phyloP scores from a whole-genome alignment of 1,140 invertebrate species.

The Pseudachorutes palmiensis region DNA sequence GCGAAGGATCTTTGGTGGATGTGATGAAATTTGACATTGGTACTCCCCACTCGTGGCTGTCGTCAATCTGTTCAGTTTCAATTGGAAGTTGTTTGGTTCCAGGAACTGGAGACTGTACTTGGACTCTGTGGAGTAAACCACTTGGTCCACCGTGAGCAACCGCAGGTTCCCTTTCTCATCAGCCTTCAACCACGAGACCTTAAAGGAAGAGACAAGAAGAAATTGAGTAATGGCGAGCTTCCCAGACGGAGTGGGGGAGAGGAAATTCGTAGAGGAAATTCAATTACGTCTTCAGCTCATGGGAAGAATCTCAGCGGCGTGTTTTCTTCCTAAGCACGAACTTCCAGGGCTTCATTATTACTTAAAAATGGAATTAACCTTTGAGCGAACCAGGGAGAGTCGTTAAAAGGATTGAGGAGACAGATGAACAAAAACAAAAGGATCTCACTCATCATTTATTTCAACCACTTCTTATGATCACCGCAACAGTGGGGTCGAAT shows the following conservation, averaged over 20 bases:
- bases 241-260: background rate
- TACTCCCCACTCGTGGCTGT: conserved; percentile 63
- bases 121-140: conserved; percentile 66
- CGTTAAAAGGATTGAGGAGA: too few species aligned
- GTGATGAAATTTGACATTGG: conserved; percentile 69
- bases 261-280: too few species aligned
- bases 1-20: conserved; percentile 62
- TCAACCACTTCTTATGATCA: too few species aligned
- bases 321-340: background rate
- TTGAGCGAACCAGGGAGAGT: too few species aligned
- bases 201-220: conserved; percentile 1
- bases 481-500: too few species aligned
- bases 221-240: background rate
- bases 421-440: too few species aligned
- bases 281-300: too few species aligned
- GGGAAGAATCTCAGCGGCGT: background rate
- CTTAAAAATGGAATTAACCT: too few species aligned
- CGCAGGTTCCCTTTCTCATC: conserved; percentile 29
- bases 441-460: too few species aligned
- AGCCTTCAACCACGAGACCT: conserved; percentile 37
- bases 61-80: conserved; percentile 48
- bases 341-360: too few species aligned
- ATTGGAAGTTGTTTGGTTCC: conserved; percentile 66
- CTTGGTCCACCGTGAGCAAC: conserved; percentile 47
- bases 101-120: conserved; percentile 63